A percentile compares a stretch with the other conserved stretches of the same genome.
phyloP scores from a whole-genome alignment of 1,140 invertebrate genomes.

The Camponotus floridanus region DNA sequence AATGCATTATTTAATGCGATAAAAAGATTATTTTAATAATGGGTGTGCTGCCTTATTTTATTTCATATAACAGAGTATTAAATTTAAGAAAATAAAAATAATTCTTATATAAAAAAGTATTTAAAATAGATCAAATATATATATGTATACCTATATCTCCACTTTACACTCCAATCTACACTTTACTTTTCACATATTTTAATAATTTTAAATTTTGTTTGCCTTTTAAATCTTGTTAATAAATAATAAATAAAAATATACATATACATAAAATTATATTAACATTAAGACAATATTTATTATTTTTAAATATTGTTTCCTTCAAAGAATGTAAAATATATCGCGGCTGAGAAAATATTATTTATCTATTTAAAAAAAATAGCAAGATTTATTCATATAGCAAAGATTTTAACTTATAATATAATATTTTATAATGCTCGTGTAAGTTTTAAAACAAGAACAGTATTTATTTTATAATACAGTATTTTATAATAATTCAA shows the following conservation, averaged over 20 bases:
- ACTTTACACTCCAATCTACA: too few relatives aligned
- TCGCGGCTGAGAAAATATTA: too few relatives aligned
- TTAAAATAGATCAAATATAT: background rate
- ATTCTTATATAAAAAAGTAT: background rate
- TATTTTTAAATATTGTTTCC: background rate
- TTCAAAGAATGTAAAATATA: background rate
- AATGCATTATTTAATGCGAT: conserved; percentile 8
- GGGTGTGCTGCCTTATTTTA: background rate
- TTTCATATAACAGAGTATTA: background rate
- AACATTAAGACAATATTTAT: background rate
- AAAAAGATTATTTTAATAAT: conserved; percentile 24
- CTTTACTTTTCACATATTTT: background rate
- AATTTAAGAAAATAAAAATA: background rate
- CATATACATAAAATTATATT: background rate
- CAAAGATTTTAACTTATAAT: background rate
- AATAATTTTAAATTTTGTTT: background rate
- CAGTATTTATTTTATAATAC: background rate
- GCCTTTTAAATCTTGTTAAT: background rate
- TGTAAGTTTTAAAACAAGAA: too few relatives aligned
- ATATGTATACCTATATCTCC: background rate
- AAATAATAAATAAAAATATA: background rate
- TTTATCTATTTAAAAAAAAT: background rate
- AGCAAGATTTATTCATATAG: too few relatives aligned
- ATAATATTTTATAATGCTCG: background rate
- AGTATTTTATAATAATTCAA: background rate